A percentile compares a stretch with the other conserved stretches of the same genome.
Conservation (phyloP, 2,888 invertebrate genomes). For the Lasioglossum vierecki region DNA sequence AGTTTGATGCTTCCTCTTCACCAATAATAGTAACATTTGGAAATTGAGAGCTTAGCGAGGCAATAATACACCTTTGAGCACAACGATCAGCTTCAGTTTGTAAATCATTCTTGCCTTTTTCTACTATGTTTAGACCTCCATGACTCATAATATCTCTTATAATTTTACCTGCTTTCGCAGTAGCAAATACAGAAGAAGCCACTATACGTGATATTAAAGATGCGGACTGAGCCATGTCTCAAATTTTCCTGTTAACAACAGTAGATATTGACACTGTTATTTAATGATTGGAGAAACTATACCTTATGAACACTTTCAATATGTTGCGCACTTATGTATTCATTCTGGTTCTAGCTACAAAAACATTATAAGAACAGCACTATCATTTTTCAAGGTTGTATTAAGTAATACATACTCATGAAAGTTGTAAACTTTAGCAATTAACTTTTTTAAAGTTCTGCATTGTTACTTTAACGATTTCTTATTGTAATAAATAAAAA, state of each 20-base stretch:
- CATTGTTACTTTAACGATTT: background rate
- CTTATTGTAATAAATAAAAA: background rate
- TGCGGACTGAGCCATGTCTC: slow-evolving; percentile 86
- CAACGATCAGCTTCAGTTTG: slow-evolving; percentile 99
- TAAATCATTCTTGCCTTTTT: slow-evolving; percentile 97
- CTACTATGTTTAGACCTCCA: slow-evolving; percentile 95
- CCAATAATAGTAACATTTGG: slow-evolving; percentile 94
- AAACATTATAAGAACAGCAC: slow-evolving; percentile 31
- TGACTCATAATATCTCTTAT: slow-evolving; percentile 95
- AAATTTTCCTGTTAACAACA: slow-evolving; percentile 1
- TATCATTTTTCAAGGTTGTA: slow-evolving; percentile 35
- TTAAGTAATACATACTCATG: background rate
- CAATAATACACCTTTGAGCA: slow-evolving; percentile 96
- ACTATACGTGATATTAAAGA: slow-evolving; percentile 90
- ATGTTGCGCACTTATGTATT: background rate
- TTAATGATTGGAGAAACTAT: background rate
- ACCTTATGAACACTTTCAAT: slow-evolving; percentile 18
- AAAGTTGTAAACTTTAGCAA: background rate
- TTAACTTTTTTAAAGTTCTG: slow-evolving; percentile 1
- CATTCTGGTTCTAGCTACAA: background rate
- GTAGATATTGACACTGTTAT: background rate
- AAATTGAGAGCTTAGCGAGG: slow-evolving; percentile 93
- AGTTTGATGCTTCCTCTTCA: slow-evolving; percentile 92
- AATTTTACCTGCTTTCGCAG: slow-evolving; percentile 93
- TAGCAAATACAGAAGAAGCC: slow-evolving; percentile 92